A percentile compares a stretch with the other conserved stretches of the same genome.
Evolutionary conservation across 37 sponge, comb jelly and placozoan species (phyloP).

Genomic region (Lycopodina hypogea): DNA sequence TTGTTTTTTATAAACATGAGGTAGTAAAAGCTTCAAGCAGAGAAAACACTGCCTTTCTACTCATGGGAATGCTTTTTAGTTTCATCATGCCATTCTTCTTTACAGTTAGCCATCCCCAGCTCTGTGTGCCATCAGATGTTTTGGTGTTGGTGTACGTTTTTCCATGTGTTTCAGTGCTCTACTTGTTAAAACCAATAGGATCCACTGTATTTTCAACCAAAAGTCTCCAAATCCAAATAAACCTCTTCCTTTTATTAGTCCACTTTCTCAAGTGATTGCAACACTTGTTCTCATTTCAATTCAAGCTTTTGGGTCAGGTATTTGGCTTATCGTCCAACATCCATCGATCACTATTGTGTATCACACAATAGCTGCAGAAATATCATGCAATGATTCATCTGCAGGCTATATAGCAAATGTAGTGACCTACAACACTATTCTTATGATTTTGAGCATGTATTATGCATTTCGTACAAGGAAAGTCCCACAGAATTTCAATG

Average conservation of each 20-base stretch:
- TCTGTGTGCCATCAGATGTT: conserved; percentile 41
- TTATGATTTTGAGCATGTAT: conserved; percentile 39
- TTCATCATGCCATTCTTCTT: conserved; percentile 48
- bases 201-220: too few species aligned
- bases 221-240: not conserved
- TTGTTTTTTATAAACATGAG: conserved; percentile 27
- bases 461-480: conserved; percentile 57
- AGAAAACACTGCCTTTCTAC: conserved; percentile 56
- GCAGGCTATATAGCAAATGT: conserved; percentile 17
- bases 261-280: too few species aligned
- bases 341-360: conserved; percentile 7
- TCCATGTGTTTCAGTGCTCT: conserved; percentile 50
- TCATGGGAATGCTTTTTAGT: conserved; percentile 43
- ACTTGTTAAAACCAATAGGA: too few species aligned
- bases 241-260: conserved; percentile 28
- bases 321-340: conserved; percentile 6
- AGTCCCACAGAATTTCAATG: conserved; percentile 53
- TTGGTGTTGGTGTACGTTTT: conserved; percentile 48
- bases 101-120: conserved; percentile 28
- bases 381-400: conserved; percentile 29
- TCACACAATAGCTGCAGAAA: conserved; percentile 5
- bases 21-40: conserved; percentile 70
- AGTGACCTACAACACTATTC: conserved; percentile 36
- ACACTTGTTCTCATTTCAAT: conserved; percentile 27
- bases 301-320: conserved; percentile 34